These are phyloP conservation scores for Pica pica DNA, from an alignment of 2,113 vertebrate species.

Conservation along the genomic window DNA sequence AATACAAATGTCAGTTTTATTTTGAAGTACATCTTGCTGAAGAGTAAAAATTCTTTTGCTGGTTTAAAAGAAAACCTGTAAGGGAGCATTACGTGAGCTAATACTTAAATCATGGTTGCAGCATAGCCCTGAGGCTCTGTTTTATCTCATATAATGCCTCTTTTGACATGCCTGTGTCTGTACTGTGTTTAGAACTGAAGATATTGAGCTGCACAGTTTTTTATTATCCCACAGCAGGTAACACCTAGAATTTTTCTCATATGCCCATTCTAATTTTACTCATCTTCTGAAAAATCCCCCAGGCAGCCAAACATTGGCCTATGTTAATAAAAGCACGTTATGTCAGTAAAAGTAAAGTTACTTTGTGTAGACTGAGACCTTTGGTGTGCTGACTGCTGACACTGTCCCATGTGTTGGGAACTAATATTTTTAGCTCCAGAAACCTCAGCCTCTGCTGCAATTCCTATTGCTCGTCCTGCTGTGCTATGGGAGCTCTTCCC, in stretches of 20 bases:
- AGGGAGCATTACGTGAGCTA: background rate
- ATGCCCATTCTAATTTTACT: background rate
- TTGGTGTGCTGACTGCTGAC: background rate
- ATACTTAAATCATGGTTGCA: background rate
- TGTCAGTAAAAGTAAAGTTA: background rate
- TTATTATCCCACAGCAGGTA: background rate
- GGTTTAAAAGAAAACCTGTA: background rate
- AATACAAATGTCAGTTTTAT: background rate
- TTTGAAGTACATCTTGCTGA: background rate
- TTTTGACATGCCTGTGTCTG: background rate
- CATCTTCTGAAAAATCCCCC: background rate
- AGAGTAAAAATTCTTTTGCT: background rate
- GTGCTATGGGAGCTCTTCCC: background rate
- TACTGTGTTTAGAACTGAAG: background rate
- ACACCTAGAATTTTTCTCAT: background rate
- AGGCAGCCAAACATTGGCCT: background rate
- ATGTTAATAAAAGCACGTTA: background rate
- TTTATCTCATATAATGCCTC: background rate
- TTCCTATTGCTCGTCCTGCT: background rate
- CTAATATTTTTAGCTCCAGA: background rate
- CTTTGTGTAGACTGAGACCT: background rate
- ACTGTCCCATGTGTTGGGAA: background rate
- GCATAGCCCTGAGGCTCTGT: background rate
- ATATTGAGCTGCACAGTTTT: background rate
- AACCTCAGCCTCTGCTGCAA: background rate